These are phyloP conservation scores for Aix galericulata DNA, from an alignment of 2,113 vertebrate species.

Conservation along the genomic window DNA sequence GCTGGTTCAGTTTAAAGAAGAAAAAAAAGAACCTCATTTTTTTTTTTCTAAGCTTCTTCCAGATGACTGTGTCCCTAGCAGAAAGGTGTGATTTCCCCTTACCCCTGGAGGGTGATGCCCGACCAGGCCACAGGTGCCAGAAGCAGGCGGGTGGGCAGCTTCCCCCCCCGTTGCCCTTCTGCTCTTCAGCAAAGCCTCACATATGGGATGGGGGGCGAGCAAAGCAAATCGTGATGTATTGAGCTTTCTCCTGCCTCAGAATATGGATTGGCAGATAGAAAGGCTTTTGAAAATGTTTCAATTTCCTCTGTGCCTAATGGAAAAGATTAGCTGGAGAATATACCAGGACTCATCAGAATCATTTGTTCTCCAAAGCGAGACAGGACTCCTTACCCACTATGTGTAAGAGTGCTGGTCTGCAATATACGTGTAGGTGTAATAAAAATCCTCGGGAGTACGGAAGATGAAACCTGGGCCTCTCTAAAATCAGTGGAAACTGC, in stretches of 20 bases:
- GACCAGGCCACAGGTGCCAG: not conserved
- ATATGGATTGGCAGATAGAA: not conserved
- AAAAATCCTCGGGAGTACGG: not conserved
- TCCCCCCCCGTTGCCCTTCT: not conserved
- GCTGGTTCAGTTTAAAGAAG: not conserved
- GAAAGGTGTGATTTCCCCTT: not conserved
- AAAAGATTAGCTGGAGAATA: not conserved
- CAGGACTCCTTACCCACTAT: not conserved
- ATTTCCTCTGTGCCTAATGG: not conserved
- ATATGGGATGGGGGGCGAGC: not conserved
- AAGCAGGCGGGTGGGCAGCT: not conserved
- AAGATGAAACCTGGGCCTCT: not conserved
- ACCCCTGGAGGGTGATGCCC: not conserved
- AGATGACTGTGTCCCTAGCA: not conserved
- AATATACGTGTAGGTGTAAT: not conserved
- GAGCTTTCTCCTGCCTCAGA: not conserved
- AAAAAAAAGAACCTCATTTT: not conserved
- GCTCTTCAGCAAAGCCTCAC: not conserved
- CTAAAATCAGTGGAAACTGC: not conserved
- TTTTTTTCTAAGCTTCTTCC: not conserved
- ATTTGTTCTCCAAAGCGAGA: not conserved
- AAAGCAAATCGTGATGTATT: not conserved
- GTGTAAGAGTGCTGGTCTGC: not conserved
- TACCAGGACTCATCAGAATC: not conserved
- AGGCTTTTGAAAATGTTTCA: not conserved